Percentiles rank a stretch among this genome's conserved stretches.
phyloP scores from a whole-genome alignment of 2,888 invertebrate genomes.

The Masnerella sp. region DNA sequence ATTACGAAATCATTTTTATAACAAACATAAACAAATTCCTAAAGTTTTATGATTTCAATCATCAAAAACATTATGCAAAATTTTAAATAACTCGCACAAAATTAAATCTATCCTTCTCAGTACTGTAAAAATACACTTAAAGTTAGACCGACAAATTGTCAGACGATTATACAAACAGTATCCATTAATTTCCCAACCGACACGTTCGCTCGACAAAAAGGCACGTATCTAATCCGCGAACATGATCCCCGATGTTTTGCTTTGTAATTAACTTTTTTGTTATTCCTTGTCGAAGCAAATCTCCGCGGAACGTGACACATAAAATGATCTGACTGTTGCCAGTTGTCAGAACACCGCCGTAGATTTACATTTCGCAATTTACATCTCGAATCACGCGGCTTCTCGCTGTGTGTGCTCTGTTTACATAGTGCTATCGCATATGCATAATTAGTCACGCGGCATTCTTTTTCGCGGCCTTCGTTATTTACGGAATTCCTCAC shows the following conservation, averaged over 20 bases:
- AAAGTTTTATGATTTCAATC: no score
- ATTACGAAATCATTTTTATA: no score
- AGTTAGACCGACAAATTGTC: no score
- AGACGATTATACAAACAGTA: no score
- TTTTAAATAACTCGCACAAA: no score
- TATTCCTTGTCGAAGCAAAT: constrained; percentile 15
- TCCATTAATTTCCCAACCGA: no score
- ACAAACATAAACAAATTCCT: no score
- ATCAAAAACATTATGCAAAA: no score
- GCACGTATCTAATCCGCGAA: no score
- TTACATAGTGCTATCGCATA: constrained; percentile 42
- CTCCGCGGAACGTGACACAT: constrained; percentile 14
- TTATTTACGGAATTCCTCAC: constrained; percentile 12
- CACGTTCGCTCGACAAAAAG: no score
- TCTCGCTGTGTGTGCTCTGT: constrained; percentile 33
- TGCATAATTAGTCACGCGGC: constrained; percentile 39
- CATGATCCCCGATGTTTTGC: background rate
- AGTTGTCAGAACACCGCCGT: constrained; percentile 4
- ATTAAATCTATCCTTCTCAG: no score
- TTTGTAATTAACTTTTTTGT: constrained; percentile 6
- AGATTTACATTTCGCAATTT: constrained; percentile 30
- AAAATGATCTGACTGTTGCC: constrained; percentile 13
- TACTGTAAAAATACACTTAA: no score
- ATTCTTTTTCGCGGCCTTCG: constrained; percentile 36
- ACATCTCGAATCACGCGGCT: constrained; percentile 35